These are phyloP conservation scores for Syngnathus scovelli DNA, from an alignment of 2,113 vertebrate species.

Conservation along the genomic window DNA sequence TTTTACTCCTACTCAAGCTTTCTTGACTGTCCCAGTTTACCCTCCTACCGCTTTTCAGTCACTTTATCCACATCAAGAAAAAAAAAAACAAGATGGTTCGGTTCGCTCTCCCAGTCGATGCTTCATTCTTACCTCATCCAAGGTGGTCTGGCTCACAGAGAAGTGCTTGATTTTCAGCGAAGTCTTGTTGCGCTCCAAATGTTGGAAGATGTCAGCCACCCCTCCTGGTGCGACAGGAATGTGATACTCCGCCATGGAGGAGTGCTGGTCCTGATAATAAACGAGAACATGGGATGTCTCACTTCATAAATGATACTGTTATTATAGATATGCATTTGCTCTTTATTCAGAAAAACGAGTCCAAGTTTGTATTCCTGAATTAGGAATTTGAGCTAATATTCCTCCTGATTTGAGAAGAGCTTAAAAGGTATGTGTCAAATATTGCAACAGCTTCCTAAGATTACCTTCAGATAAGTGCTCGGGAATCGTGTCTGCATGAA, in stretches of 20 bases:
- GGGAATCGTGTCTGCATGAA: slow-evolving; percentile 89
- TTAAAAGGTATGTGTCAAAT: neutral
- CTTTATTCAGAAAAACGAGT: neutral
- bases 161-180: slow-evolving; percentile 90
- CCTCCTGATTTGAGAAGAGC: neutral
- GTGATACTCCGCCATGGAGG: slow-evolving; percentile 87
- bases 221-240: slow-evolving; percentile 85
- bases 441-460: neutral
- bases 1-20: slow-evolving; percentile 48
- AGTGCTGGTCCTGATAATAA: slow-evolving; percentile 79
- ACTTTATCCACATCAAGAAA: slow-evolving; percentile 16
- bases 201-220: slow-evolving; percentile 89
- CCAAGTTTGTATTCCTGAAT: neutral
- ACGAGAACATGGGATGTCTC: neutral
- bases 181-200: slow-evolving; percentile 84
- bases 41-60: slow-evolving; percentile 35
- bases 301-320: too few relatives aligned
- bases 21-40: slow-evolving; percentile 35
- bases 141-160: slow-evolving; percentile 90
- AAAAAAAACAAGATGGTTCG: slow-evolving; percentile 20
- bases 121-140: slow-evolving; percentile 86
- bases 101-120: neutral
- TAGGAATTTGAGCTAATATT: neutral
- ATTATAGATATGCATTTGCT: neutral
- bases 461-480: slow-evolving; percentile 89